phyloP scores from a whole-genome alignment of 2,888 invertebrate species.

The Acanthacorydalis orientalis region DNA sequence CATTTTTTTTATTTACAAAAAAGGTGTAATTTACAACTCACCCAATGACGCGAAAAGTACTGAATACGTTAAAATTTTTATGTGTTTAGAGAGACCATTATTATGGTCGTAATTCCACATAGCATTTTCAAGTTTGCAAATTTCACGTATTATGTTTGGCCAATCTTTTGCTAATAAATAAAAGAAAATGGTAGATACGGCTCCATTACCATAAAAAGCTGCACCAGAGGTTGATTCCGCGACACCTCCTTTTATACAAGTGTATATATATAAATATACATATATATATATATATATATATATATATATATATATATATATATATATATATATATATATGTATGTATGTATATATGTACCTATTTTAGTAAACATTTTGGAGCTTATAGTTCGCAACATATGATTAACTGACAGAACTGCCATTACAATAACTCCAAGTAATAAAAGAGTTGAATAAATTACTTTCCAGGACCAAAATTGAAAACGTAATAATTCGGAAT shows the following conservation, averaged over 20 bases:
- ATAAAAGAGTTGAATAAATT: not conserved
- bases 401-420: not conserved
- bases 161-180: not conserved
- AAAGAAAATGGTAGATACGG: not conserved
- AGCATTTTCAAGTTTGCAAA: not conserved
- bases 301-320: not conserved
- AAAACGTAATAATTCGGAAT: not conserved
- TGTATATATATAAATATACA: no score
- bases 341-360: not conserved
- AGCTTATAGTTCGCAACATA: not conserved
- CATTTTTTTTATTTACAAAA: no score
- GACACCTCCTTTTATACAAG: not conserved
- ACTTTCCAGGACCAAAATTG: not conserved
- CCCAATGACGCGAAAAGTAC: no score
- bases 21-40: no score
- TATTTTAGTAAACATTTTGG: not conserved
- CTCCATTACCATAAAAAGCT: slow-evolving; percentile 1
- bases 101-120: slow-evolving; percentile 2
- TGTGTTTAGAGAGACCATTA: not conserved
- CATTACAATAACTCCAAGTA: not conserved
- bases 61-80: no score
- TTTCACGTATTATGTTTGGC: not conserved
- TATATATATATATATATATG: not conserved
- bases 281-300: not conserved
- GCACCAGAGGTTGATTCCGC: not conserved